A percentile compares a stretch with the other conserved stretches of the same genome.
Conservation (phyloP, 2,888 invertebrate genomes). For the Andrena bicolor region DNA sequence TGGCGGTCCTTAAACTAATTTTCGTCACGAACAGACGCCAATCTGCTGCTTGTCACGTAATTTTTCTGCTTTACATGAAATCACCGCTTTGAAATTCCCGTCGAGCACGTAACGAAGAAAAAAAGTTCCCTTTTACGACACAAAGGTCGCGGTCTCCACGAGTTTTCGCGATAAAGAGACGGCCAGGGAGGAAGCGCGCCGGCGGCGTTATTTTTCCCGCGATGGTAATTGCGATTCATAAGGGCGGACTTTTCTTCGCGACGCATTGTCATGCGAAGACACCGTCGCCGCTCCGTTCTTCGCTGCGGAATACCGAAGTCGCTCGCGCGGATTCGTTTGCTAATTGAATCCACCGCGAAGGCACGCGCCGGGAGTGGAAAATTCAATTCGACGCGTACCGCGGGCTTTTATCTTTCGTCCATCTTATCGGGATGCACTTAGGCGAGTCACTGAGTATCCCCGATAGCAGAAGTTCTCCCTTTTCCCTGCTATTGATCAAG, state of each 20-base stretch:
- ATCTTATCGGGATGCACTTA: slow-evolving; percentile 19
- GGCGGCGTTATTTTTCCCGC: slow-evolving; percentile 10
- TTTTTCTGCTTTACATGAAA: slow-evolving; percentile 51
- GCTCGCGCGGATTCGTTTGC: not conserved
- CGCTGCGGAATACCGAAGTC: not conserved
- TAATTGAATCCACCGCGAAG: slow-evolving; percentile 32
- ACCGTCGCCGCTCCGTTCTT: not conserved
- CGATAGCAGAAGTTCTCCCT: not conserved
- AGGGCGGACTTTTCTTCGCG: slow-evolving; percentile 21
- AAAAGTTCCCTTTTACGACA: slow-evolving; percentile 5
- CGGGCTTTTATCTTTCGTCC: slow-evolving; percentile 49
- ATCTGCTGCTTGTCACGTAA: slow-evolving; percentile 30
- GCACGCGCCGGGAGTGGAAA: slow-evolving; percentile 32
- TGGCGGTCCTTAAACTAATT: slow-evolving; percentile 32
- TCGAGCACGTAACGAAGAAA: slow-evolving; percentile 24
- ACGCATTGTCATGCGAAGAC: slow-evolving; percentile 23
- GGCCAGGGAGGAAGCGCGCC: not conserved
- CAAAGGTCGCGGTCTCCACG: slow-evolving; percentile 13
- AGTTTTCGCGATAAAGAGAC: slow-evolving; percentile 2
- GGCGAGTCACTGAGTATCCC: not conserved
- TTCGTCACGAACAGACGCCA: slow-evolving; percentile 51
- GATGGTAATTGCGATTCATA: slow-evolving; percentile 37
- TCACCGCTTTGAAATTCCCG: slow-evolving; percentile 32
- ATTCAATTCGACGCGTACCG: slow-evolving; percentile 60
- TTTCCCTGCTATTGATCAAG: not conserved